A percentile compares a stretch with the other conserved stretches of the same genome.
phyloP scores from a whole-genome alignment of 2,888 invertebrate genomes.

The Nematopogon swammerdamellus region DNA sequence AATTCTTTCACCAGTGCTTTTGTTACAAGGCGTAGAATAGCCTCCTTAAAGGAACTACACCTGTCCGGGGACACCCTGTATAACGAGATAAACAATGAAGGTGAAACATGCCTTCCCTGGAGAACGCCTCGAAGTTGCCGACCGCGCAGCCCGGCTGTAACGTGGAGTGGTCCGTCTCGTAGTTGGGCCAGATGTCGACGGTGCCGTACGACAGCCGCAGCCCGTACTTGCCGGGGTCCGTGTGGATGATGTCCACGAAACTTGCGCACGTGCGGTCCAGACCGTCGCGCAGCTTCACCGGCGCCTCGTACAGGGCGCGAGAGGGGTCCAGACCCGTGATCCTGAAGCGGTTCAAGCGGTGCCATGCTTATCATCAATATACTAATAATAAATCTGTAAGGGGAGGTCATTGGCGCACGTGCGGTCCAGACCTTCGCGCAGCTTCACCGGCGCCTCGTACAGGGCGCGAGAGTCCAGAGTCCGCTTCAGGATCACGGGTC shows the following conservation, averaged over 20 bases:
- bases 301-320: constrained; percentile 53
- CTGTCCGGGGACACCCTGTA: too few relatives aligned
- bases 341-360: too few relatives aligned
- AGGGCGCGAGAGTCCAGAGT: too few relatives aligned
- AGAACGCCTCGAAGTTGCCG: constrained; percentile 29
- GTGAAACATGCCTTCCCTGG: constrained; percentile 28
- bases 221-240: constrained; percentile 60
- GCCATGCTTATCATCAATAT: too few relatives aligned
- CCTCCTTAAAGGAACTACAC: too few relatives aligned
- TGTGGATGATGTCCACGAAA: constrained; percentile 65
- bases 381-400: too few relatives aligned
- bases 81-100: too few relatives aligned
- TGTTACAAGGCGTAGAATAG: too few relatives aligned
- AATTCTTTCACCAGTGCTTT: too few relatives aligned
- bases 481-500: too few relatives aligned
- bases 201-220: constrained; percentile 44
- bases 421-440: constrained; percentile 31
- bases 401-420: too few relatives aligned
- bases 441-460: constrained; percentile 44
- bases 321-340: constrained; percentile 60
- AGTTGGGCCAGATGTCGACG: constrained; percentile 61
- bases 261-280: constrained; percentile 49
- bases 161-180: constrained; percentile 24
- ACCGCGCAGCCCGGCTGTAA: constrained; percentile 53
- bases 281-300: constrained; percentile 22